These are phyloP conservation scores for Habropoda laboriosa DNA, from an alignment of 1,140 invertebrate genomes.

Conservation along the genomic window DNA sequence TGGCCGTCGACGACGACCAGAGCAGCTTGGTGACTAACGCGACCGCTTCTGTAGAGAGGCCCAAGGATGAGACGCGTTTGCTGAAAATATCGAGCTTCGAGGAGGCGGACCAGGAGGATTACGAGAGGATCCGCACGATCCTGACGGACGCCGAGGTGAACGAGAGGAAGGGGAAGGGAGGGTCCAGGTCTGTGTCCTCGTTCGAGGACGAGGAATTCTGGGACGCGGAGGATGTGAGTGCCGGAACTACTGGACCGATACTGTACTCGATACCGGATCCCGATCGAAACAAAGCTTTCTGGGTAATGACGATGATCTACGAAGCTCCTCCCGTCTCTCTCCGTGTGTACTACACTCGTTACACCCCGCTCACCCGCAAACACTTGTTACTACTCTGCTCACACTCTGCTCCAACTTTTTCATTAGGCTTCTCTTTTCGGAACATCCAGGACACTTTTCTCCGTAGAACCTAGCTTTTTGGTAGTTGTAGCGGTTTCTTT, in stretches of 20 bases:
- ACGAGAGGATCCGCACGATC: conserved; percentile 60
- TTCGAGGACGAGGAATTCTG: conserved; percentile 73
- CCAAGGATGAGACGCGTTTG: conserved; percentile 28
- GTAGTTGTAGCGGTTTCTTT: too few relatives aligned
- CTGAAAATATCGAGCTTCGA: conserved; percentile 74
- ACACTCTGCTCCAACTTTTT: too few relatives aligned
- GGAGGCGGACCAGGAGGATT: conserved; percentile 67
- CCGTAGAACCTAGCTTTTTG: too few relatives aligned
- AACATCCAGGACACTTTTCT: too few relatives aligned
- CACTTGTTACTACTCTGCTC: too few relatives aligned
- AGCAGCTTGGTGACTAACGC: conserved; percentile 30
- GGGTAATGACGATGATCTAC: conserved; percentile 72
- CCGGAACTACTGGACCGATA: conserved; percentile 68
- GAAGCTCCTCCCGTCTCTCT: conserved; percentile 43
- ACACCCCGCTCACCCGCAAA: not conserved
- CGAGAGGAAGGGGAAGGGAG: conserved; percentile 31
- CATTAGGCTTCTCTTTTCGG: too few relatives aligned
- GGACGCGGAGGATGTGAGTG: conserved; percentile 75
- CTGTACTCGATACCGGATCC: conserved; percentile 73
- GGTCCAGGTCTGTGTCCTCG: conserved; percentile 41
- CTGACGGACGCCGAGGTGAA: conserved; percentile 46
- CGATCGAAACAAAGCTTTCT: conserved; percentile 75
- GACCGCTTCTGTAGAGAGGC: conserved; percentile 18
- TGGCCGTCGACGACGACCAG: conserved; percentile 11
- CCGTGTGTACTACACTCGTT: not conserved